phyloP scores from a whole-genome alignment of 2,113 vertebrate species.

The Coturnix japonica region DNA sequence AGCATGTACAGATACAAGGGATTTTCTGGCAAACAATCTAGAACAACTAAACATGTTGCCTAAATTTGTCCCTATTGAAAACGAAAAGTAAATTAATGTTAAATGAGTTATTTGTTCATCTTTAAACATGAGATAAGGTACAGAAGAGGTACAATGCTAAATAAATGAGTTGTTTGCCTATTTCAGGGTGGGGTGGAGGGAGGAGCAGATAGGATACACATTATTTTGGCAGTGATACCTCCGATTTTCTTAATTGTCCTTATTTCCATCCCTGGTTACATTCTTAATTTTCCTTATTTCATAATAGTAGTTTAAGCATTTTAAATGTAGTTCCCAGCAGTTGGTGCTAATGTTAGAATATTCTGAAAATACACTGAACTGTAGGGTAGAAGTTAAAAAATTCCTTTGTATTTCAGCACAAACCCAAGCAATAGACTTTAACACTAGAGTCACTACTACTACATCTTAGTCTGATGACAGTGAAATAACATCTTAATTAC shows the following conservation, averaged over 20 bases:
- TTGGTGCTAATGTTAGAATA: background rate
- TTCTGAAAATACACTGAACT: background rate
- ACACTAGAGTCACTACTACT: background rate
- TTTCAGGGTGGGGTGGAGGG: background rate
- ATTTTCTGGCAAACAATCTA: background rate
- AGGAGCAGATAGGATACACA: background rate
- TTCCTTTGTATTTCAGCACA: background rate
- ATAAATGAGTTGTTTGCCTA: background rate
- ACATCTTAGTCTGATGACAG: background rate
- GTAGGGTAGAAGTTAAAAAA: background rate
- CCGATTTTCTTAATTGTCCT: background rate
- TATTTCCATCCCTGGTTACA: background rate
- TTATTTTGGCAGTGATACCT: background rate
- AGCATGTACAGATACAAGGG: background rate
- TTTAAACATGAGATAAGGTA: background rate
- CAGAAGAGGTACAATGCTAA: background rate
- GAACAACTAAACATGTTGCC: background rate
- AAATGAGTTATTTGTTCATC: background rate
- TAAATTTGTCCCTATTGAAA: slow-evolving; percentile 4
- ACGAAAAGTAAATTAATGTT: background rate
- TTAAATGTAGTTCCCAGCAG: background rate
- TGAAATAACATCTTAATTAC: background rate
- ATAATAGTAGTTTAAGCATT: background rate
- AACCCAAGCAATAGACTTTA: background rate
- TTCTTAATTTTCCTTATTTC: background rate